Percentiles rank a stretch among this genome's conserved stretches.
phyloP scores from a whole-genome alignment of 2,797 vertebrate species.

The Fringilla coelebs region DNA sequence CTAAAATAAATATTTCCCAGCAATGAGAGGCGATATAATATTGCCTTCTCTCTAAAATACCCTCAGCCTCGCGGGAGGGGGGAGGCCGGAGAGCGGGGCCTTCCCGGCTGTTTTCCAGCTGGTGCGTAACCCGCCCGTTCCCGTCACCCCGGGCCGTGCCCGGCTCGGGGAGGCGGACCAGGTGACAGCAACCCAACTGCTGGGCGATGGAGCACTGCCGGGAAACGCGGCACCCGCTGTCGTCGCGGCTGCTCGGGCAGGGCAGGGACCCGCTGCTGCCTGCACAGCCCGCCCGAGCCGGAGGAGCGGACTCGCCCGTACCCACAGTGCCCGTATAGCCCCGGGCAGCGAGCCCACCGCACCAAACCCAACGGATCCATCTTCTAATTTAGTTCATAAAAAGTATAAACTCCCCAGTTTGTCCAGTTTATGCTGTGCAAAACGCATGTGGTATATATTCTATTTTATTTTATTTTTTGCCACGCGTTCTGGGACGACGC shows the following conservation, averaged over 20 bases:
- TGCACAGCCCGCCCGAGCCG: not conserved
- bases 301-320: too few species aligned
- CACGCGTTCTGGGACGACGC: rapidly evolving
- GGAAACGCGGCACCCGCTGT: not conserved
- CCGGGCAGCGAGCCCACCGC: not conserved
- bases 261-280: not conserved
- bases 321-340: rapidly evolving
- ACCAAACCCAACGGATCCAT: rapidly evolving
- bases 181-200: rapidly evolving
- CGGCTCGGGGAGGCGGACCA: not conserved
- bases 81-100: not conserved
- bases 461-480: not conserved
- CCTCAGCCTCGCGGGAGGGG: not conserved
- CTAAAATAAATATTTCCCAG: not conserved
- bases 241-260: not conserved
- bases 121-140: not conserved
- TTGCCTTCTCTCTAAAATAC: not conserved
- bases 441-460: not conserved
- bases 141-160: not conserved
- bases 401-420: not conserved
- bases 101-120: not conserved
- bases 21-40: not conserved
- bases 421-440: rapidly evolving
- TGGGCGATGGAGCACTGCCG: rapidly evolving
- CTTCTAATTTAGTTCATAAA: not conserved